These are phyloP conservation scores for Venturia canescens DNA, from an alignment of 1,140 invertebrate species.

Conservation along the genomic window DNA sequence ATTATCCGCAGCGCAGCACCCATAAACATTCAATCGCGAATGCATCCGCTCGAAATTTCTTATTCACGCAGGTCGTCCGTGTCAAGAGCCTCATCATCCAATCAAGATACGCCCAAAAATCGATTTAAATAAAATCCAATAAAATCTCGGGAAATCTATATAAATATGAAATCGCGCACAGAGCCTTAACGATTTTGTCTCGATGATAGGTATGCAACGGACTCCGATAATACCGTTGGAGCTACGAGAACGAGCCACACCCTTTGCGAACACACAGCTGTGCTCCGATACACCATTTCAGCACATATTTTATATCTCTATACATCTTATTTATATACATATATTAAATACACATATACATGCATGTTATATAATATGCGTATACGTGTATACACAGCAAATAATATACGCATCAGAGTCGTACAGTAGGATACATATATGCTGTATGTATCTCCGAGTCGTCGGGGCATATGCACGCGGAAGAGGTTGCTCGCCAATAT, in stretches of 20 bases:
- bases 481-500: slow-evolving; percentile 22
- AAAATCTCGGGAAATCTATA: background rate
- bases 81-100: no score
- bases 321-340: slow-evolving; percentile 20
- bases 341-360: slow-evolving; percentile 47
- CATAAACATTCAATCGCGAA: no score
- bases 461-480: slow-evolving; percentile 34
- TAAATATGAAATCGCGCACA: background rate
- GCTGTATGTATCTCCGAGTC: slow-evolving; percentile 29
- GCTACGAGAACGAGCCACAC: slow-evolving; percentile 58
- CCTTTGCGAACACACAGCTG: slow-evolving; percentile 59
- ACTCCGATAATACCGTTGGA: slow-evolving; percentile 36
- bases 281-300: slow-evolving; percentile 37
- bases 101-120: no score
- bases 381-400: background rate
- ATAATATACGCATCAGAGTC: slow-evolving; percentile 32
- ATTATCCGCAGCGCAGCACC: no score
- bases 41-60: no score
- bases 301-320: slow-evolving; percentile 1
- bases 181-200: slow-evolving; percentile 8
- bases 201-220: slow-evolving; percentile 28
- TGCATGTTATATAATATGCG: background rate
- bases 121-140: background rate
- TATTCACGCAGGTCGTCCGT: no score
- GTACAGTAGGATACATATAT: slow-evolving; percentile 21